Evolutionary conservation across 2,888 invertebrate species (phyloP).

Genomic region (Opisthograptis luteolata): DNA sequence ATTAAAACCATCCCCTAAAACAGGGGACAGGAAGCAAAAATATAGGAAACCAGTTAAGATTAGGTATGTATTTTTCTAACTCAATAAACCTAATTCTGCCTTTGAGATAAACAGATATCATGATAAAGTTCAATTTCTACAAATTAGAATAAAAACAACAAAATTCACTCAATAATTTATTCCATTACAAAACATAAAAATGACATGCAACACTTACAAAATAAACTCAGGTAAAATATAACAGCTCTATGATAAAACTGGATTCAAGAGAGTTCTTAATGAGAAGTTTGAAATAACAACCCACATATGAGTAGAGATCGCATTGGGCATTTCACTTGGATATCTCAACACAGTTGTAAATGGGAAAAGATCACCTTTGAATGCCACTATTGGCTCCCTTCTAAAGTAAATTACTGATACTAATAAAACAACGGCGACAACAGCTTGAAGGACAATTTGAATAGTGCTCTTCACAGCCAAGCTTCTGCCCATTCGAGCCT

Average conservation of each 20-base stretch:
- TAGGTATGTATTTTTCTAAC: too few species aligned
- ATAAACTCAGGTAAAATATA: neutral
- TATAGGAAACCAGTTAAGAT: too few species aligned
- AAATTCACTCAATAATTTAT: conserved; percentile 8
- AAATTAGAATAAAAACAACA: neutral
- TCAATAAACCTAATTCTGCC: too few species aligned
- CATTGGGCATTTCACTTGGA: conserved; percentile 71
- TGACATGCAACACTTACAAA: neutral
- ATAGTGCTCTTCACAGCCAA: conserved; percentile 69
- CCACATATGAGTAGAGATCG: conserved; percentile 77
- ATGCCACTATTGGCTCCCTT: conserved; percentile 69
- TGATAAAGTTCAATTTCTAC: neutral
- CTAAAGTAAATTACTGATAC: conserved; percentile 73
- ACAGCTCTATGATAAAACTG: conserved; percentile 50
- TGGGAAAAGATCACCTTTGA: conserved; percentile 71
- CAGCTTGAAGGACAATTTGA: conserved; percentile 62
- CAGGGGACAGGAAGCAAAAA: too few species aligned
- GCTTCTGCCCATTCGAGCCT: conserved; percentile 65
- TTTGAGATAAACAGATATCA: neutral
- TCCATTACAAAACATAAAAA: neutral
- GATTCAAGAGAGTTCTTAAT: conserved; percentile 68
- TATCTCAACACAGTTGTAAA: conserved; percentile 68
- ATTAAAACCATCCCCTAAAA: too few species aligned
- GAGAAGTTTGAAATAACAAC: conserved; percentile 75
- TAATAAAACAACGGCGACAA: conserved; percentile 60